Conservation (phyloP, 2,888 invertebrate genomes). For the Drosophila picticornis region DNA sequence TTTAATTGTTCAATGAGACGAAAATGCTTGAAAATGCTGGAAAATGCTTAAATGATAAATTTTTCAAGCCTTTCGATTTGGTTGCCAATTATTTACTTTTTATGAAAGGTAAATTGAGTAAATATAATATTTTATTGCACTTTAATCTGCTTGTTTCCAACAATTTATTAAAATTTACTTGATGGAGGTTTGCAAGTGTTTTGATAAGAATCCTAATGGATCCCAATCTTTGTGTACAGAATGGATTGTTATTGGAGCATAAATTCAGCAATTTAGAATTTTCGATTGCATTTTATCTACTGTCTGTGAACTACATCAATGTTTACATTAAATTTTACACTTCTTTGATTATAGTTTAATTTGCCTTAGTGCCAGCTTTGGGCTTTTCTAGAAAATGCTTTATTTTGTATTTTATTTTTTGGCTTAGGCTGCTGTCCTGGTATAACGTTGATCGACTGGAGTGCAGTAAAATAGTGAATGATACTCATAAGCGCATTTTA, state of each 20-base stretch:
- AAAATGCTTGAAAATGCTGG: background rate
- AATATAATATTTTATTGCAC: background rate
- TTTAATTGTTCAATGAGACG: background rate
- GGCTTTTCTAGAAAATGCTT: too few species aligned
- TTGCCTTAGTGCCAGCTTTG: slow-evolving; percentile 6
- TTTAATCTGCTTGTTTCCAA: background rate
- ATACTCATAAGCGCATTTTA: slow-evolving; percentile 55
- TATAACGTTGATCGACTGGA: background rate
- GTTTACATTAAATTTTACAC: background rate
- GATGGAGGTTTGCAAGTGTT: background rate
- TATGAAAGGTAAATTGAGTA: background rate
- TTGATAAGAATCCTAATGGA: background rate
- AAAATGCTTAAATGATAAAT: background rate
- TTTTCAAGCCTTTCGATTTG: background rate
- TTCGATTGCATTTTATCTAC: background rate
- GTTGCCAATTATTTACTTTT: background rate
- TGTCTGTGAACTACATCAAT: background rate
- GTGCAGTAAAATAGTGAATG: background rate
- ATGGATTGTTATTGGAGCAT: background rate
- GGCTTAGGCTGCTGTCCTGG: background rate
- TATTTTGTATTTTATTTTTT: too few species aligned
- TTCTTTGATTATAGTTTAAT: slow-evolving; percentile 2
- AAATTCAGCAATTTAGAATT: background rate
- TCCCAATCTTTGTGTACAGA: background rate
- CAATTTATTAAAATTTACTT: too few species aligned